Conservation (phyloP, 2,113 vertebrate genomes). For the Gracilinanus agilis region DNA sequence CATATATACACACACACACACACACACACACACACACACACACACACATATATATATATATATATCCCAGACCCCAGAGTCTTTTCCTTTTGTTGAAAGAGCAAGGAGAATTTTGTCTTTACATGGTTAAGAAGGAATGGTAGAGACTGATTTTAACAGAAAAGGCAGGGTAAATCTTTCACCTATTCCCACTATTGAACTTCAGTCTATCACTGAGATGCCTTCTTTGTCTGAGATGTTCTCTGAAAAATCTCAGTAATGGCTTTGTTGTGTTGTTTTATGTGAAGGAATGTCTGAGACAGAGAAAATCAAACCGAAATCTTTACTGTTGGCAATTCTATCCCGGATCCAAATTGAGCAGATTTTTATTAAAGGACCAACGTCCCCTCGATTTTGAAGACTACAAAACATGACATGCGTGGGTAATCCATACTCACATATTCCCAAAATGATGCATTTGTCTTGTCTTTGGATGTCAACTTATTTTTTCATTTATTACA, state of each 20-base stretch:
- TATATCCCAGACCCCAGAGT: neutral
- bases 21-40: too few relatives aligned
- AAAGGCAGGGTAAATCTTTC: neutral
- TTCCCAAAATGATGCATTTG: neutral
- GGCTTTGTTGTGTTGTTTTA: neutral
- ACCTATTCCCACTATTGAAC: neutral
- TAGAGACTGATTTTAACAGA: neutral
- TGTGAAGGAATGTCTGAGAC: neutral
- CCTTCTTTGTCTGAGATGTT: neutral
- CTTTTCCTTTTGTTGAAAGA: neutral
- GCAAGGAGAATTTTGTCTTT: neutral
- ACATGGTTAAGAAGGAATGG: neutral
- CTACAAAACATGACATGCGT: neutral
- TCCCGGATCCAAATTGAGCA: neutral
- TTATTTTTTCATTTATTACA: too few relatives aligned
- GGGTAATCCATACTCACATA: neutral
- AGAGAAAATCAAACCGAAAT: neutral
- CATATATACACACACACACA: too few relatives aligned
- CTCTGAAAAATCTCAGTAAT: neutral
- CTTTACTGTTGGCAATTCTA: neutral
- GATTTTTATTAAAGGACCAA: neutral
- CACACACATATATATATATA: too few relatives aligned
- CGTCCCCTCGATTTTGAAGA: neutral
- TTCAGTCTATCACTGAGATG: neutral
- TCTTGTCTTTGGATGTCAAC: too few relatives aligned